Conservation (phyloP, 2,888 invertebrate species). For the Dasysyrphus tricinctus region DNA sequence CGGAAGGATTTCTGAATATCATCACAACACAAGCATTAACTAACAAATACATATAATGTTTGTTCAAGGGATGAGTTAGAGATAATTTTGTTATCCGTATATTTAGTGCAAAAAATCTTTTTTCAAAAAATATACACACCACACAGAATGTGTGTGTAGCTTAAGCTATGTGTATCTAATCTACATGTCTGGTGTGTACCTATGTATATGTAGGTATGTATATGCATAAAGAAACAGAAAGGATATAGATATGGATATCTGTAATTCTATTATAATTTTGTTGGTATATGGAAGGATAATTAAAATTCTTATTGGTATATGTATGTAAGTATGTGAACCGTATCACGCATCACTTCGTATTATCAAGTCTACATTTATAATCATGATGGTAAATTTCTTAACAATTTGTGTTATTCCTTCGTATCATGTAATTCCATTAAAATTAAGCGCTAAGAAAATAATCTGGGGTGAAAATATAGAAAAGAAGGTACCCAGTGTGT, state of each 20-base stretch:
- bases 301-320: slow-evolving; percentile 70
- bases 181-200: too few relatives aligned
- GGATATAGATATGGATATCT: slow-evolving; percentile 18
- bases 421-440: slow-evolving; percentile 54
- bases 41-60: slow-evolving; percentile 29
- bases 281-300: slow-evolving; percentile 51
- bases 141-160: not conserved
- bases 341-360: slow-evolving; percentile 34
- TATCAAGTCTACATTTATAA: slow-evolving; percentile 5
- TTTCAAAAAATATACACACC: not conserved
- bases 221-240: not conserved
- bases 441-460: slow-evolving; percentile 45
- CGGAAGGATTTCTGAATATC: slow-evolving; percentile 69
- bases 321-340: slow-evolving; percentile 19
- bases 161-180: not conserved
- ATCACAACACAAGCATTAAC: slow-evolving; percentile 64
- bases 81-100: slow-evolving; percentile 69
- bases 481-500: not conserved
- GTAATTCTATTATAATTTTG: slow-evolving; percentile 39
- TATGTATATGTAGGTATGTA: too few relatives aligned
- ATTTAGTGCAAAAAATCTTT: slow-evolving; percentile 35
- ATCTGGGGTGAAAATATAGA: not conserved
- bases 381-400: slow-evolving; percentile 33
- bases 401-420: slow-evolving; percentile 64
- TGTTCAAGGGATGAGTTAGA: not conserved